phyloP scores from a whole-genome alignment of 2,113 vertebrate genomes.

The Machaerirhynchus nigripectus region DNA sequence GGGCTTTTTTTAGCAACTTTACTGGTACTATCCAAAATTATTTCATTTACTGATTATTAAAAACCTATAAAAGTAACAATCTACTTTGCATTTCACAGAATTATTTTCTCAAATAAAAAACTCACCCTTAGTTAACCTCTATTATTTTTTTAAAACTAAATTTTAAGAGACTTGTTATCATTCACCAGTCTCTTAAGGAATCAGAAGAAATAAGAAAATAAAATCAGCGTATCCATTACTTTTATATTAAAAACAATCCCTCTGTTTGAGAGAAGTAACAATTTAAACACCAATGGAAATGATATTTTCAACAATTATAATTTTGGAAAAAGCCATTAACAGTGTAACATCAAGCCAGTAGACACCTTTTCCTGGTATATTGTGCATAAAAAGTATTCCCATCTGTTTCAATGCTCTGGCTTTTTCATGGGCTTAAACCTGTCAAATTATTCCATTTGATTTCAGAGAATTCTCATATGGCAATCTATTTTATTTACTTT shows the following conservation, averaged over 20 bases:
- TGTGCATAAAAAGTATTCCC: conserved; percentile 63
- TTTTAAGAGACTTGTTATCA: conserved; percentile 4
- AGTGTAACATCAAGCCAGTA: conserved; percentile 4
- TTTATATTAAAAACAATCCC: not conserved
- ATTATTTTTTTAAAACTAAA: not conserved
- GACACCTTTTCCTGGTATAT: conserved; percentile 21
- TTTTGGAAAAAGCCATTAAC: conserved; percentile 31
- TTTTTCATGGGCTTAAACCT: conserved; percentile 74
- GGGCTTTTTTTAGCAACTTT: not conserved
- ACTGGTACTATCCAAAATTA: not conserved
- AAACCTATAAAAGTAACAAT: not conserved
- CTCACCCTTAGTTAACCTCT: not conserved
- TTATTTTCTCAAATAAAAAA: not conserved
- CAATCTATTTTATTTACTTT: conserved; percentile 97
- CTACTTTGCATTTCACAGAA: not conserved
- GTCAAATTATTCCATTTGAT: conserved; percentile 87
- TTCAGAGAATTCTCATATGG: conserved; percentile 86
- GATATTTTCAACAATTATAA: conserved; percentile 5
- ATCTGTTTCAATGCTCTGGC: conserved; percentile 59
- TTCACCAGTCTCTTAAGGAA: not conserved
- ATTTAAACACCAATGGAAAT: conserved; percentile 5
- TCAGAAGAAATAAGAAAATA: conserved; percentile 13
- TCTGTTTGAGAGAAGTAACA: not conserved
- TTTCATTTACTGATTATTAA: not conserved
- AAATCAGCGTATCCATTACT: not conserved